Evolutionary conservation across 2,113 vertebrate genomes (phyloP).

Genomic region (Cyanocitta stelleri): DNA sequence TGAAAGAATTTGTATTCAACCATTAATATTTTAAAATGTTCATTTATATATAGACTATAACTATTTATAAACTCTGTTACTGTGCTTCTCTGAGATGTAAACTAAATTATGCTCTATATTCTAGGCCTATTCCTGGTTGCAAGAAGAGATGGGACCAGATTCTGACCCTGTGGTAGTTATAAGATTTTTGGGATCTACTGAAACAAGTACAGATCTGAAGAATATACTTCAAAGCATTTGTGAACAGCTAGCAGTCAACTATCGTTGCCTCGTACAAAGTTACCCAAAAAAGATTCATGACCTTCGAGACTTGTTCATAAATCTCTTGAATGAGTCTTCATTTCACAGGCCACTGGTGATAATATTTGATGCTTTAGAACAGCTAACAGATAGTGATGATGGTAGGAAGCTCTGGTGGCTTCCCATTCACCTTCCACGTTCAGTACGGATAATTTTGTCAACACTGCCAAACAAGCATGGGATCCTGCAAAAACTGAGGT

Average conservation of each 20-base stretch:
- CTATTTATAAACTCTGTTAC: neutral
- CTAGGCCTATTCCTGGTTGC: conserved; percentile 92
- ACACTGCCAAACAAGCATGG: conserved; percentile 96
- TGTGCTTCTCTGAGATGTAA: neutral
- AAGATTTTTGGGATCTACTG: conserved; percentile 90
- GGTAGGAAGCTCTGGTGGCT: conserved; percentile 98
- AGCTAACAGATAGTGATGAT: conserved; percentile 89
- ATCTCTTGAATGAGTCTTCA: conserved; percentile 91
- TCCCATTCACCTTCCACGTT: conserved; percentile 89
- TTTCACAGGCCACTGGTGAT: conserved; percentile 90
- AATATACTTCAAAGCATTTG: conserved; percentile 93
- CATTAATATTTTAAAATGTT: neutral
- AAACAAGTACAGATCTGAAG: conserved; percentile 86
- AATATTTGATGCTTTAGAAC: conserved; percentile 90
- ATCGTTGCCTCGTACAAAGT: conserved; percentile 91
- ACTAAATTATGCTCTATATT: conserved; percentile 60
- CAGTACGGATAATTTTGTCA: conserved; percentile 90
- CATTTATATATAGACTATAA: neutral
- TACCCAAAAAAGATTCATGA: conserved; percentile 96
- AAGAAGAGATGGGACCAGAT: conserved; percentile 92
- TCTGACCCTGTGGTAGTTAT: conserved; percentile 92
- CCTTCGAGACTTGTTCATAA: conserved; percentile 90
- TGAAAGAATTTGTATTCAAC: neutral
- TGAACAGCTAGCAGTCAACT: conserved; percentile 93
- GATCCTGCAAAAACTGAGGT: conserved; percentile 92